Percentiles rank a stretch among this genome's conserved stretches.
Evolutionary conservation across 2,888 invertebrate species (phyloP).

Genomic region (Tanytarsus gracilentus): DNA sequence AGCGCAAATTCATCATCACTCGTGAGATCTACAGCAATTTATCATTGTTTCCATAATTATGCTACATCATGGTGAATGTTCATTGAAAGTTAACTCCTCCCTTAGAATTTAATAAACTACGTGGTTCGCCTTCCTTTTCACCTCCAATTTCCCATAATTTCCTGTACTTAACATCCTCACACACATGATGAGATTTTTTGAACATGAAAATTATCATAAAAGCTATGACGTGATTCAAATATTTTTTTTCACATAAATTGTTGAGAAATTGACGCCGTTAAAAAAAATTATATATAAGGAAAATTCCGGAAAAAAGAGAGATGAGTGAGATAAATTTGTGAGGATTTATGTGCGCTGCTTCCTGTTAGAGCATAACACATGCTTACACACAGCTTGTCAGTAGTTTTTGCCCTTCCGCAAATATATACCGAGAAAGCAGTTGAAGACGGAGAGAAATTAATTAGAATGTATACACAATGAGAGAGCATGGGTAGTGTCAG

Average conservation of each 20-base stretch:
- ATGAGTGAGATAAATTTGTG: constrained; percentile 4
- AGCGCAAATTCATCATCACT: constrained; percentile 6
- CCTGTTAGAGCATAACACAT: constrained; percentile 6
- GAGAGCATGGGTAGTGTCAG: not conserved
- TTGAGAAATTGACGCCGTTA: not conserved
- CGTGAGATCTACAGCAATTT: constrained; percentile 17
- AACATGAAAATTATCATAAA: not conserved
- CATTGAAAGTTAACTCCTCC: not conserved
- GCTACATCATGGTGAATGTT: not conserved
- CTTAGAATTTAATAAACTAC: constrained; percentile 24
- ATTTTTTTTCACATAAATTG: not conserved
- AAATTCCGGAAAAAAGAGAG: not conserved
- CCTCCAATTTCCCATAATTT: constrained; percentile 28
- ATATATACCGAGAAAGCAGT: not conserved
- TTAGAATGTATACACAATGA: constrained; percentile 1
- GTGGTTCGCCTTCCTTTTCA: not conserved
- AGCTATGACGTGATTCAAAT: not conserved
- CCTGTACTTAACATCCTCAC: constrained; percentile 12
- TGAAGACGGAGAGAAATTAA: constrained; percentile 19
- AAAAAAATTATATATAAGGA: not conserved
- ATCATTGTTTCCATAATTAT: constrained; percentile 24
- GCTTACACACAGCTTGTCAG: constrained; percentile 21
- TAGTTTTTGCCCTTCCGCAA: constrained; percentile 10
- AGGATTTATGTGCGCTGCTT: constrained; percentile 17
- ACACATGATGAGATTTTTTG: constrained; percentile 16